These are phyloP conservation scores for Diprion similis DNA, from an alignment of 1,140 invertebrate genomes.

Conservation along the genomic window DNA sequence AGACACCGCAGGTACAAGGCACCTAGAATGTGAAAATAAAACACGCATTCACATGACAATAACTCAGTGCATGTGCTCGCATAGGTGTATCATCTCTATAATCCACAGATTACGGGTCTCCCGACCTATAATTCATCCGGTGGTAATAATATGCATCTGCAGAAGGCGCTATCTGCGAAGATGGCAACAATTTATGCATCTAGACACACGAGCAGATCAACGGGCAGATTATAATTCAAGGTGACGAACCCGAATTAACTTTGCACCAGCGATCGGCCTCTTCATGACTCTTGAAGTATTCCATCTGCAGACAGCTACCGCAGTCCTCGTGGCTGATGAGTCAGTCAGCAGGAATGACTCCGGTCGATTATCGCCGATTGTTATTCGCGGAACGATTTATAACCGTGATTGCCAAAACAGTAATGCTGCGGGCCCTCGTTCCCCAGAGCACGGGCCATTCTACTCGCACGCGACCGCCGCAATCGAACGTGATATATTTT, in stretches of 20 bases:
- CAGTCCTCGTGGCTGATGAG: not conserved
- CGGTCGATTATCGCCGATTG: conserved; percentile 29
- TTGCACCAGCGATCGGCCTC: conserved; percentile 4
- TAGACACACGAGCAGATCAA: conserved; percentile 19
- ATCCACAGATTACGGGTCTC: conserved; percentile 29
- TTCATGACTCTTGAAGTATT: too few species aligned
- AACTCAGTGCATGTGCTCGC: conserved; percentile 21
- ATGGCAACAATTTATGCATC: conserved; percentile 27
- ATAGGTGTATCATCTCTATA: conserved; percentile 24
- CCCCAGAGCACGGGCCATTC: conserved; percentile 23
- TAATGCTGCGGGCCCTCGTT: conserved; percentile 13
- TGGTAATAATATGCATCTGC: conserved; percentile 25
- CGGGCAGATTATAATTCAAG: conserved; percentile 36
- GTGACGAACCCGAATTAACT: conserved; percentile 26
- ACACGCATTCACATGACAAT: conserved; percentile 25
- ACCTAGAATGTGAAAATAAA: conserved; percentile 27
- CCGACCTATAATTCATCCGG: conserved; percentile 23
- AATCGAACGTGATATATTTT: not conserved
- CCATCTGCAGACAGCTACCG: not conserved
- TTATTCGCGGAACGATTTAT: conserved; percentile 19
- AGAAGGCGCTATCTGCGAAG: not conserved
- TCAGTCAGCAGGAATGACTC: not conserved
- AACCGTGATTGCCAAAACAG: not conserved
- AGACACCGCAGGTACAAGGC: not conserved
- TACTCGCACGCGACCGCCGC: not conserved